These are phyloP conservation scores for Nomada ruficornis DNA, from an alignment of 2,888 invertebrate genomes.

Conservation along the genomic window DNA sequence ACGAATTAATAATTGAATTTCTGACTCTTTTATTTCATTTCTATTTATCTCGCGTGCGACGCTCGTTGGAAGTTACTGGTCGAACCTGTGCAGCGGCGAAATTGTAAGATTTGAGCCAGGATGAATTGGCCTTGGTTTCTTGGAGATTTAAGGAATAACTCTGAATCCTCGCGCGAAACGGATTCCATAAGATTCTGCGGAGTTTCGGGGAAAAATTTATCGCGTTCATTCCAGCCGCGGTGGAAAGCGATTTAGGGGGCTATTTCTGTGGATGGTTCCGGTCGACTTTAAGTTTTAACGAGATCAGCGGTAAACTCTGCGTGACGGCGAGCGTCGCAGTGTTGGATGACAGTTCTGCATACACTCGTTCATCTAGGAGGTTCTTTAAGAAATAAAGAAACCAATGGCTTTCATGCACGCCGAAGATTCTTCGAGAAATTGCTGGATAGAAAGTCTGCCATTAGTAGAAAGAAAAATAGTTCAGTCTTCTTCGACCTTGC, in stretches of 20 bases:
- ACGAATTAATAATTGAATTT: not conserved
- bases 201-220: slow-evolving; percentile 63
- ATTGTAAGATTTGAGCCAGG: too few species aligned
- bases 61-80: too few species aligned
- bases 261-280: slow-evolving; percentile 35
- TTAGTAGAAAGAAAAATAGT: too few species aligned
- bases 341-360: slow-evolving; percentile 18
- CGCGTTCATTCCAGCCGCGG: slow-evolving; percentile 49
- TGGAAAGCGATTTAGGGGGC: slow-evolving; percentile 49
- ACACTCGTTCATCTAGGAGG: slow-evolving; percentile 7
- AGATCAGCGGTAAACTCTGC: slow-evolving; percentile 64
- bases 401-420: not conserved
- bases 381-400: not conserved
- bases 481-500: too few species aligned
- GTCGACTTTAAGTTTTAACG: slow-evolving; percentile 66
- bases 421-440: not conserved
- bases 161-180: slow-evolving; percentile 35
- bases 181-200: slow-evolving; percentile 2
- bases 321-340: slow-evolving; percentile 44
- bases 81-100: too few species aligned
- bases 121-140: slow-evolving; percentile 1
- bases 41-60: too few species aligned
- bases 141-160: slow-evolving; percentile 30
- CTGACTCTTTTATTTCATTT: not conserved
- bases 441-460: too few species aligned